phyloP scores from a whole-genome alignment of 2,888 invertebrate genomes.

The Chalcosyrphus nemorum region DNA sequence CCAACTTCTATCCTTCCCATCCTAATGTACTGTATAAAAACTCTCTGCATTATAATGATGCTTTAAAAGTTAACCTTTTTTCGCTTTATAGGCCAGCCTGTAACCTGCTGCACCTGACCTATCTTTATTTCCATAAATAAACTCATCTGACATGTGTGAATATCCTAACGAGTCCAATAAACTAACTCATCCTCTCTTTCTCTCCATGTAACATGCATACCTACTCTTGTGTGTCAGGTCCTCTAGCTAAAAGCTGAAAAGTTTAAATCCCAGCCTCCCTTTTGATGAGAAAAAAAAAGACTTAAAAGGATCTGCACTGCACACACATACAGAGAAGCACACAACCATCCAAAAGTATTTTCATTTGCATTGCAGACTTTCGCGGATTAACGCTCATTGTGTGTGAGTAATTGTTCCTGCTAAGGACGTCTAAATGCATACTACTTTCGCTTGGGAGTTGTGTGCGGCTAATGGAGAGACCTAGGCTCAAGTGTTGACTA shows the following conservation, averaged over 20 bases:
- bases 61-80: neutral
- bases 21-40: too few relatives aligned
- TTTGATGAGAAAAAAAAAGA: conserved; percentile 1
- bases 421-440: conserved; percentile 53
- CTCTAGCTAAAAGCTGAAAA: neutral
- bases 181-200: neutral
- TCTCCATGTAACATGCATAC: neutral
- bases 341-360: conserved; percentile 41
- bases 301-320: conserved; percentile 11
- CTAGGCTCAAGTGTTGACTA: conserved; percentile 68
- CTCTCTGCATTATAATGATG: neutral
- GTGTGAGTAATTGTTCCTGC: conserved; percentile 66
- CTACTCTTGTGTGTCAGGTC: neutral
- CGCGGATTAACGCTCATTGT: conserved; percentile 69
- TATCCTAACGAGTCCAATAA: neutral
- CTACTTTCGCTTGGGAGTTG: conserved; percentile 38
- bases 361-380: conserved; percentile 64
- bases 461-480: conserved; percentile 65
- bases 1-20: too few relatives aligned
- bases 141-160: neutral
- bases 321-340: neutral
- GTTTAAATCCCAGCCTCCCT: conserved; percentile 28
- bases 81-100: neutral
- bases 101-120: neutral
- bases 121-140: conserved; percentile 6